Evolutionary conservation across 1,140 invertebrate species (phyloP).

Genomic region (Maconellicoccus hirsutus): DNA sequence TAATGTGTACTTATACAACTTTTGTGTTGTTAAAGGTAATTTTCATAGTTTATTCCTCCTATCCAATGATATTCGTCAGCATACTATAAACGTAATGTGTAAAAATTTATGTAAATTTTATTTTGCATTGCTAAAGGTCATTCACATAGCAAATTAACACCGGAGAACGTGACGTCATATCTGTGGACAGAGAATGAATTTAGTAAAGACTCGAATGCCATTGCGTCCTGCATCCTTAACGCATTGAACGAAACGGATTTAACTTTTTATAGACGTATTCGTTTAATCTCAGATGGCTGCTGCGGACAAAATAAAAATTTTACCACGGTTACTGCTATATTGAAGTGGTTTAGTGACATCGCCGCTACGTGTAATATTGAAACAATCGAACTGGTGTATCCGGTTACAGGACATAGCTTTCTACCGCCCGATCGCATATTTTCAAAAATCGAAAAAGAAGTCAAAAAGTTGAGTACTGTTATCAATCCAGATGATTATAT

Average conservation of each 20-base stretch:
- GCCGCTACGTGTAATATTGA: conserved; percentile 29
- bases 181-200: no score
- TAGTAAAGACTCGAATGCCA: conserved; percentile 30
- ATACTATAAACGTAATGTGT: no score
- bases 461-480: conserved; percentile 29
- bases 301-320: conserved; percentile 25
- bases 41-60: no score
- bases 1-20: no score
- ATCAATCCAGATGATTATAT: conserved; percentile 25
- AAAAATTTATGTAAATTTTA: no score
- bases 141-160: no score
- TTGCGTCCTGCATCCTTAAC: conserved; percentile 31
- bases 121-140: no score
- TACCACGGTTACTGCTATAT: conserved; percentile 10
- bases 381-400: conserved; percentile 25
- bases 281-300: conserved; percentile 24
- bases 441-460: conserved; percentile 30
- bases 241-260: conserved; percentile 22
- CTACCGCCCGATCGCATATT: conserved; percentile 31
- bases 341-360: no score
- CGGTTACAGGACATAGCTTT: conserved; percentile 7
- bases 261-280: conserved; percentile 19
- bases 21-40: no score
- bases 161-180: no score
- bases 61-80: no score